Percentiles rank a stretch among this genome's conserved stretches.
Evolutionary conservation across 2,888 invertebrate species (phyloP).

Genomic region (Pelosia muscerda): DNA sequence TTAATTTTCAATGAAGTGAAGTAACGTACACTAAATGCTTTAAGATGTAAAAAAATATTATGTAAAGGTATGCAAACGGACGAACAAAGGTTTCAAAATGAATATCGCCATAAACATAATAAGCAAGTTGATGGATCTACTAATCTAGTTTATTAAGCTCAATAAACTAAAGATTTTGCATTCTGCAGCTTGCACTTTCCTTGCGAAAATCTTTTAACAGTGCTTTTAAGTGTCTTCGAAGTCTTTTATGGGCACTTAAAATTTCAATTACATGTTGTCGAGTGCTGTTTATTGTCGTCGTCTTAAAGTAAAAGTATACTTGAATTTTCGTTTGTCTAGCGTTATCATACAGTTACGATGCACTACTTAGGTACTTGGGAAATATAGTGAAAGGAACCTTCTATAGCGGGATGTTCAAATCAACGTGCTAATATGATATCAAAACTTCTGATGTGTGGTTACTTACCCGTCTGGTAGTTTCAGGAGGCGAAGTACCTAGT

Average conservation of each 20-base stretch:
- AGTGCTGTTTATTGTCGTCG: conserved; percentile 12
- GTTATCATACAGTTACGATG: neutral
- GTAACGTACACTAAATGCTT: no score
- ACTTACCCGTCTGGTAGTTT: no score
- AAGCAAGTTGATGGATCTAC: neutral
- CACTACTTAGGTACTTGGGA: no score
- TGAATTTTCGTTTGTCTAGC: neutral
- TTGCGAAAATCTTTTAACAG: neutral
- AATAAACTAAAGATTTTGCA: neutral
- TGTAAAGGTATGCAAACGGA: neutral
- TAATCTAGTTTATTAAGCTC: neutral
- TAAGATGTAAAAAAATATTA: no score
- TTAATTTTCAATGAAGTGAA: neutral
- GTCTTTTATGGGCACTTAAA: conserved; percentile 18
- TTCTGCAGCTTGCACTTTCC: neutral
- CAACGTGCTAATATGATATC: no score
- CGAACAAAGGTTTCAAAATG: neutral
- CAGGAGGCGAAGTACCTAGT: no score
- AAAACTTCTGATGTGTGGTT: no score
- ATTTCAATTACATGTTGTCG: conserved; percentile 14
- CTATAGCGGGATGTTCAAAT: no score
- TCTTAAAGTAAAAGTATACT: neutral
- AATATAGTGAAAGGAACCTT: no score
- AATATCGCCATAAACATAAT: neutral
- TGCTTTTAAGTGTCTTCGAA: conserved; percentile 13